Evolutionary conservation across 2,888 invertebrate genomes (phyloP).

Genomic region (Muschampia plurimacula): DNA sequence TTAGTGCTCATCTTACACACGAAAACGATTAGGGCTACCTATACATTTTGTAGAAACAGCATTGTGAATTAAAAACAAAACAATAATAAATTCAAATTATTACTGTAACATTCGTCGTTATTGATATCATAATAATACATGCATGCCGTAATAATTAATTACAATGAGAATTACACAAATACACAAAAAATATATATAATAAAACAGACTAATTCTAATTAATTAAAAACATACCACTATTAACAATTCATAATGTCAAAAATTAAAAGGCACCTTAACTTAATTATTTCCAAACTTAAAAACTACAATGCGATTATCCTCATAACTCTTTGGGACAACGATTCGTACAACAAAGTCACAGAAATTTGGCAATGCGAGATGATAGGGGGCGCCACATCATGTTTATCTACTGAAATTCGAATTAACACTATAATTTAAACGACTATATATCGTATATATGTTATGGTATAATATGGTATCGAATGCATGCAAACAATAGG

Average conservation of each 20-base stretch:
- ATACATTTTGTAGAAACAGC: slow-evolving; percentile 15
- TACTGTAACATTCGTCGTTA: neutral
- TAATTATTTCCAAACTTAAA: slow-evolving; percentile 52
- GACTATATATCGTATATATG: slow-evolving; percentile 50
- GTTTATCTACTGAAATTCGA: slow-evolving; percentile 60
- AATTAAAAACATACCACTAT: neutral
- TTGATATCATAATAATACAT: neutral
- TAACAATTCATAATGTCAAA: slow-evolving; percentile 35
- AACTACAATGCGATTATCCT: slow-evolving; percentile 68
- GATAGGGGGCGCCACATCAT: slow-evolving; percentile 62
- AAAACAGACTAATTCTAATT: neutral
- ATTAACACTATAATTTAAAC: slow-evolving; percentile 53
- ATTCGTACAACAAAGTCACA: slow-evolving; percentile 64
- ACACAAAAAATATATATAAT: too few species aligned
- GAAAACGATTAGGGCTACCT: neutral
- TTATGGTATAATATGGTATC: slow-evolving; percentile 54
- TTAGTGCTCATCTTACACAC: neutral
- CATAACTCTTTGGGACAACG: slow-evolving; percentile 77
- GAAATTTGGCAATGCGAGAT: slow-evolving; percentile 73
- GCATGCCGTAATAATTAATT: slow-evolving; percentile 1
- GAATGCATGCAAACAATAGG: slow-evolving; percentile 48
- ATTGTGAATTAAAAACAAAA: slow-evolving; percentile 25
- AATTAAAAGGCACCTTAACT: slow-evolving; percentile 48
- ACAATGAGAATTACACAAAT: neutral
- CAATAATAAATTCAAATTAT: slow-evolving; percentile 28